Percentiles rank a stretch among this genome's conserved stretches.
Evolutionary conservation across 1,140 invertebrate genomes (phyloP).

Genomic region (Caenorhabditis inopinata): DNA sequence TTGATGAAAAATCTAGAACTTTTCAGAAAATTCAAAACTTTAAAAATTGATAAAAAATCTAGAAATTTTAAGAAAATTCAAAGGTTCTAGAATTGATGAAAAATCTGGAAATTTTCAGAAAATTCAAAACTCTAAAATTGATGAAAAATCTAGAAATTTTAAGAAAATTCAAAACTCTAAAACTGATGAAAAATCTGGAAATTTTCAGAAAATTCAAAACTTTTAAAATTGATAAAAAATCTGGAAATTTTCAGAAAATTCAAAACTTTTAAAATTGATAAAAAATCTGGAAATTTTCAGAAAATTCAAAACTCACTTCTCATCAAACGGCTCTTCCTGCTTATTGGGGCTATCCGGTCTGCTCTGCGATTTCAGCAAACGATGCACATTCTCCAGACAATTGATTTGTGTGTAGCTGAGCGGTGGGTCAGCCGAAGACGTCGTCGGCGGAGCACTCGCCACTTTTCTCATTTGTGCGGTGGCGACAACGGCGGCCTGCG

Average conservation of each 20-base stretch:
- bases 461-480: constrained; percentile 36
- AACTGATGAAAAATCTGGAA: neutral
- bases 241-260: neutral
- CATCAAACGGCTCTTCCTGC: constrained; percentile 25
- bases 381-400: constrained; percentile 65
- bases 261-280: too few relatives aligned
- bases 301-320: constrained; percentile 26
- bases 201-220: neutral
- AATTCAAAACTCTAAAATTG: too few relatives aligned
- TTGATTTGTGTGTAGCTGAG: constrained; percentile 62
- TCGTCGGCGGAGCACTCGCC: neutral
- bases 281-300: neutral
- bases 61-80: too few relatives aligned
- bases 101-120: too few relatives aligned
- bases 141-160: neutral
- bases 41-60: too few relatives aligned
- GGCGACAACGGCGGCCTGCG: neutral
- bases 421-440: constrained; percentile 46
- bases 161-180: neutral
- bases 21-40: too few relatives aligned
- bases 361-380: constrained; percentile 61
- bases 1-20: too few relatives aligned
- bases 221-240: too few relatives aligned
- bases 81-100: too few relatives aligned
- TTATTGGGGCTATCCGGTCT: neutral